Evolutionary conservation across 2,113 vertebrate species (phyloP).

Genomic region (Oryzias melastigma): DNA sequence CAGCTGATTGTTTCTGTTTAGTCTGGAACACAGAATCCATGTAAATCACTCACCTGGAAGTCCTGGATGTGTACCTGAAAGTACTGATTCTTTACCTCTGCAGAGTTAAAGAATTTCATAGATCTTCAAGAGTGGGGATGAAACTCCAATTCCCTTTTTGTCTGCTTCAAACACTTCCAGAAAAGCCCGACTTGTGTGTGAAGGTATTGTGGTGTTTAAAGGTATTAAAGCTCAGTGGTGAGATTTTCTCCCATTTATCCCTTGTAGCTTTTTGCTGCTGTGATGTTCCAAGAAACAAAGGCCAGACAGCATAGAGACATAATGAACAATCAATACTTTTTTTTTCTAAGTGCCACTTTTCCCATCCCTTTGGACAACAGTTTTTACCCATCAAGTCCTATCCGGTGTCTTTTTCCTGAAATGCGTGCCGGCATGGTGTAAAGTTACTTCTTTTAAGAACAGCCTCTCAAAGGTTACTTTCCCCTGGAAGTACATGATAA

Average conservation of each 20-base stretch:
- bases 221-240: not conserved
- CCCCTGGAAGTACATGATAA: not conserved
- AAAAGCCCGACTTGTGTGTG: not conserved
- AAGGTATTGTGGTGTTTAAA: not conserved
- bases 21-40: no score
- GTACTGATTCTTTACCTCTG: no score
- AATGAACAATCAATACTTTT: not conserved
- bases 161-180: not conserved
- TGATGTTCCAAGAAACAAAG: not conserved
- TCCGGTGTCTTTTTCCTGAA: not conserved
- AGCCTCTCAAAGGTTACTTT: constrained; percentile 1
- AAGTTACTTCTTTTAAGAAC: not conserved
- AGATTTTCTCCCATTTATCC: not conserved
- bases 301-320: not conserved
- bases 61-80: no score
- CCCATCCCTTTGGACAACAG: not conserved
- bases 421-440: not conserved
- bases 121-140: not conserved
- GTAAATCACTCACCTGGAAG: no score
- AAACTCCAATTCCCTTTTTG: not conserved
- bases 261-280: not conserved
- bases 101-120: no score
- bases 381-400: not conserved
- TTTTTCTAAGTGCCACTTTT: not conserved
- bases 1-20: no score